phyloP scores from a whole-genome alignment of 2,888 invertebrate genomes.

The Muscina levida region DNA sequence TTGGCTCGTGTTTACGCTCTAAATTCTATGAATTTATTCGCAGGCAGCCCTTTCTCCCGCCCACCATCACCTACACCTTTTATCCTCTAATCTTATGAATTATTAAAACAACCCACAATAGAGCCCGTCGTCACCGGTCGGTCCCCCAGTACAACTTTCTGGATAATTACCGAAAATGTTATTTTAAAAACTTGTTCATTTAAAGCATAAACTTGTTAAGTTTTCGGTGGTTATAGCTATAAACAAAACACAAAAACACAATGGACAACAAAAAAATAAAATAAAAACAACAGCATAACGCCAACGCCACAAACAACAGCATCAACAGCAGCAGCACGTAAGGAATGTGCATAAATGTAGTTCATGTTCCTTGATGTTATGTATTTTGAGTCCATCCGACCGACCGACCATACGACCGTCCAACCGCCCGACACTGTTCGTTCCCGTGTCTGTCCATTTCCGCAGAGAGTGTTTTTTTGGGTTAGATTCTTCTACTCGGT shows the following conservation, averaged over 20 bases:
- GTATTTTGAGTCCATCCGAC: background rate
- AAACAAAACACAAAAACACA: constrained; percentile 7
- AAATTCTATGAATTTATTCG: too few relatives aligned
- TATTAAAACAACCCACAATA: too few relatives aligned
- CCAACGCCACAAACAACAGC: too few relatives aligned
- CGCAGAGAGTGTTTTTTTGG: constrained; percentile 19
- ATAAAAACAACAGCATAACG: too few relatives aligned
- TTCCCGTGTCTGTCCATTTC: background rate
- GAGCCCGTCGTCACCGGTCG: too few relatives aligned
- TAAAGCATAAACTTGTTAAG: constrained; percentile 29
- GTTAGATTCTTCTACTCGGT: background rate
- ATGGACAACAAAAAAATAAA: background rate
- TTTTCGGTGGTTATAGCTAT: background rate
- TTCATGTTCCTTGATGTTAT: constrained; percentile 5
- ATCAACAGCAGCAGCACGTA: too few relatives aligned
- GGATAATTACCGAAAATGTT: constrained; percentile 18
- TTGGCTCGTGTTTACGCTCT: too few relatives aligned
- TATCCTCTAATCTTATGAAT: too few relatives aligned
- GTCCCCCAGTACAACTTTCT: too few relatives aligned
- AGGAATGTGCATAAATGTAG: background rate
- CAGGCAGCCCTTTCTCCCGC: too few relatives aligned
- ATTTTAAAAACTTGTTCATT: constrained; percentile 32
- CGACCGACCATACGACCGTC: background rate
- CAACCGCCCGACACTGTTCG: background rate
- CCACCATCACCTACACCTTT: too few relatives aligned